These are phyloP conservation scores for Eupithecia subumbrata DNA, from an alignment of 2,888 invertebrate species.

Conservation along the genomic window DNA sequence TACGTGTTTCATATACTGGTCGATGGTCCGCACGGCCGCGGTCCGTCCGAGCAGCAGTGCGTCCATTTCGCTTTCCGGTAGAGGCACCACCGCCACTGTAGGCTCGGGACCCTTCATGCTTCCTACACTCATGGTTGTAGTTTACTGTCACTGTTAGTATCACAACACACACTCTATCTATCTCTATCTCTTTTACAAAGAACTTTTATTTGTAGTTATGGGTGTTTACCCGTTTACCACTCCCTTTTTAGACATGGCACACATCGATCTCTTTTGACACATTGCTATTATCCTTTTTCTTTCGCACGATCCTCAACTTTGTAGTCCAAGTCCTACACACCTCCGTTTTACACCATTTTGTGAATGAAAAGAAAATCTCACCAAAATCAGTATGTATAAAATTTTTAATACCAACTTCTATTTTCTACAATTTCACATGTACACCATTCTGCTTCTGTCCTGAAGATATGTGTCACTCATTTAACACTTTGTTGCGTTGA, in stretches of 20 bases:
- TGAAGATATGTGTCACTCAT: constrained; percentile 67
- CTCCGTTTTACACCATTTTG: not conserved
- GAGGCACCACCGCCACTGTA: constrained; percentile 85
- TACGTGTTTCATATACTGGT: constrained; percentile 80
- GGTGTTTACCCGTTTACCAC: not conserved
- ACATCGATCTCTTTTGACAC: not conserved
- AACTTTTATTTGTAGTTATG: not conserved
- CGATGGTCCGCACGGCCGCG: constrained; percentile 88
- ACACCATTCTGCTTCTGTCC: not conserved
- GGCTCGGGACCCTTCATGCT: constrained; percentile 72
- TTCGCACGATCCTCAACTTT: not conserved
- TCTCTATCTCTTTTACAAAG: too few relatives aligned
- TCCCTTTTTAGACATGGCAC: not conserved
- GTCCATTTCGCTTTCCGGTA: constrained; percentile 91
- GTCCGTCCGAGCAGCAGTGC: constrained; percentile 90
- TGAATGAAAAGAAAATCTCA: not conserved
- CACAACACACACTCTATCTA: not conserved
- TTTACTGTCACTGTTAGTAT: not conserved
- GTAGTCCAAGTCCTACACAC: not conserved
- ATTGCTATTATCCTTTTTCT: not conserved
- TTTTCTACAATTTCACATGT: not conserved
- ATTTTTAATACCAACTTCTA: not conserved
- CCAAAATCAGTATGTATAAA: not conserved
- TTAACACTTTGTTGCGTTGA: constrained; percentile 37
- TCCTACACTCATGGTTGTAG: not conserved